phyloP scores from a whole-genome alignment of 2,797 vertebrate species.

The Podarcis siculus region DNA sequence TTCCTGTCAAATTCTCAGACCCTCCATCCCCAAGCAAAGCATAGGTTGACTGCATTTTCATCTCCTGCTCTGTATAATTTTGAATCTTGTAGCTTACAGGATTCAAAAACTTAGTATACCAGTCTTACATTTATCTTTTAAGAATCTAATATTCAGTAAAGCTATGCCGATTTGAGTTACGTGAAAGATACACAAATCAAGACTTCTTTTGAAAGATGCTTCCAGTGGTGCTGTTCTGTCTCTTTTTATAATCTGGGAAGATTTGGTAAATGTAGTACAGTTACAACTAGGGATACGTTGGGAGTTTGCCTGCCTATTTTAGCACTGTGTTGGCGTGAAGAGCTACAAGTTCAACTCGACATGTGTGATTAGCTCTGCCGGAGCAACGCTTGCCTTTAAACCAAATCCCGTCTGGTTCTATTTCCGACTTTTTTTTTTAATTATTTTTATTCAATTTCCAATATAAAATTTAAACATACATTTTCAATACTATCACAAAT shows the following conservation, averaged over 20 bases:
- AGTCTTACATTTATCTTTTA: not conserved
- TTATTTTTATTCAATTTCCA: too few species aligned
- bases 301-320: not conserved
- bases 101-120: not conserved
- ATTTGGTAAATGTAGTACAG: too few species aligned
- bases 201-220: not conserved
- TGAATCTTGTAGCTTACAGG: not conserved
- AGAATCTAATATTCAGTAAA: not conserved
- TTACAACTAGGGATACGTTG: too few species aligned
- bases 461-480: too few species aligned
- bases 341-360: too few species aligned
- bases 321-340: not conserved
- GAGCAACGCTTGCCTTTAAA: not conserved
- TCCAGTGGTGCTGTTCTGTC: not conserved
- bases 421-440: conserved; percentile 38
- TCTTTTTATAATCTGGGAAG: not conserved
- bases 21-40: too few species aligned
- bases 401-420: conserved; percentile 15
- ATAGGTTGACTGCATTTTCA: not conserved
- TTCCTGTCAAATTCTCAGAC: too few species aligned
- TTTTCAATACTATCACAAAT: too few species aligned
- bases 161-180: too few species aligned
- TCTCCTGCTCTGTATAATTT: not conserved
- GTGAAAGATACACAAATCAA: not conserved
- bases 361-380: too few species aligned